Percentiles rank a stretch among this genome's conserved stretches.
These are phyloP conservation scores for Pao palembangensis DNA, from an alignment of 2,113 vertebrate species.

Conservation along the genomic window DNA sequence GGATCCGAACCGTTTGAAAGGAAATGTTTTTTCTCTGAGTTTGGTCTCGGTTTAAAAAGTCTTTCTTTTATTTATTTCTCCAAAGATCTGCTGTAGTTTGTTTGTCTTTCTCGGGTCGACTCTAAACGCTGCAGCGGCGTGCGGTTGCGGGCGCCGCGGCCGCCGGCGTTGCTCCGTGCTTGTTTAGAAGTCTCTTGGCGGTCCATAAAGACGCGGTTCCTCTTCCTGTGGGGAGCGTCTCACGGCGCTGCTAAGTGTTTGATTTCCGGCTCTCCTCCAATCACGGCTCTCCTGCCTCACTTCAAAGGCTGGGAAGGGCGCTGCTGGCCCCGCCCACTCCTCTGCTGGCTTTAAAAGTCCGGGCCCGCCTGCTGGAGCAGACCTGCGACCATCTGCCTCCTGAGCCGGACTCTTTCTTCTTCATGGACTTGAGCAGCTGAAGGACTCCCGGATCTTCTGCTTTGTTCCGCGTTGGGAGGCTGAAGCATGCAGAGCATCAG, in stretches of 20 bases:
- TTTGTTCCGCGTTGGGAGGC: not conserved
- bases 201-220: conserved; percentile 84
- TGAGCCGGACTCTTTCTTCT: conserved; percentile 45
- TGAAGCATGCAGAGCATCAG: conserved; percentile 73
- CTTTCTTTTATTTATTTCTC: too few species aligned
- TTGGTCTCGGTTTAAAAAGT: too few species aligned
- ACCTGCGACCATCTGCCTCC: conserved; percentile 21
- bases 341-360: conserved; percentile 78
- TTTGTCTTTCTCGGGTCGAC: conserved; percentile 6
- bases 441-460: not conserved
- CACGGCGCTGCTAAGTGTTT: conserved; percentile 92
- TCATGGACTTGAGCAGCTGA: not conserved
- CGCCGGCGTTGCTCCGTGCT: conserved; percentile 68
- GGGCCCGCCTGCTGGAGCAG: conserved; percentile 53
- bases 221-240: conserved; percentile 85
- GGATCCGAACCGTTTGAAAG: too few species aligned
- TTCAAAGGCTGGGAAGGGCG: conserved; percentile 83
- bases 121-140: conserved; percentile 34
- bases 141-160: conserved; percentile 35
- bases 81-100: not conserved
- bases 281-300: conserved; percentile 81
- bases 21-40: too few species aligned
- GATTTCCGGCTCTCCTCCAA: conserved; percentile 79
- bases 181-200: conserved; percentile 84
- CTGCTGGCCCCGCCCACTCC: conserved; percentile 77